Percentiles rank a stretch among this genome's conserved stretches.
Conservation (phyloP, 2,888 invertebrate species). For the Eupithecia subumbrata region DNA sequence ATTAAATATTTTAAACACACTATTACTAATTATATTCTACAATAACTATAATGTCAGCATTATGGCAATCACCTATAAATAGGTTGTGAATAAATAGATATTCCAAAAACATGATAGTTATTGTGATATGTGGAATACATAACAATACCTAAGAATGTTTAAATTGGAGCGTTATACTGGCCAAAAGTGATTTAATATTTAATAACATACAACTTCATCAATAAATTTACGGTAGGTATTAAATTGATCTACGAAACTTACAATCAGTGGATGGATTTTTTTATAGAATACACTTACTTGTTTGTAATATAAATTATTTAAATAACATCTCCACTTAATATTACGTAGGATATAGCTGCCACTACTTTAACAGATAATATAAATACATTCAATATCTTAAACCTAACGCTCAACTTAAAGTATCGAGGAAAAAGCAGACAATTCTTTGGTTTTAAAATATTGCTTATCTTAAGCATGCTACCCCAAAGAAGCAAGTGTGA, state of each 20-base stretch:
- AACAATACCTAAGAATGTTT: background rate
- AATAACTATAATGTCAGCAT: conserved; percentile 28
- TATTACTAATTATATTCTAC: conserved; percentile 4
- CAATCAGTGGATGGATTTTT: background rate
- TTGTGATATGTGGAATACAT: background rate
- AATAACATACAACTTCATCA: background rate
- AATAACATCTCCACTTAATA: background rate
- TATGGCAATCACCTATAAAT: conserved; percentile 25
- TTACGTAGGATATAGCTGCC: conserved; percentile 20
- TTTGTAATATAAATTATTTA: background rate
- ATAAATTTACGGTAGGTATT: background rate
- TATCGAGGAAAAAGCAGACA: conserved; percentile 42
- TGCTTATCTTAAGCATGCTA: conserved; percentile 53
- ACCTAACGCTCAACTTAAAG: conserved; percentile 34
- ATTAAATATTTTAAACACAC: conserved; percentile 13
- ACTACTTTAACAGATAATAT: conserved; percentile 33
- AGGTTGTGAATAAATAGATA: background rate
- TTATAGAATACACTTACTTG: background rate
- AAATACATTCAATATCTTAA: conserved; percentile 34
- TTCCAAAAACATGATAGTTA: background rate
- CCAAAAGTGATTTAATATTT: background rate
- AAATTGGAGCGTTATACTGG: background rate
- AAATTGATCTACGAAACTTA: background rate
- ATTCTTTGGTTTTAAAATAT: conserved; percentile 70
- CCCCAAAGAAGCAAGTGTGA: conserved; percentile 49